phyloP scores from a whole-genome alignment of 2,888 invertebrate species.

The Rhimphoctona megacephalus region DNA sequence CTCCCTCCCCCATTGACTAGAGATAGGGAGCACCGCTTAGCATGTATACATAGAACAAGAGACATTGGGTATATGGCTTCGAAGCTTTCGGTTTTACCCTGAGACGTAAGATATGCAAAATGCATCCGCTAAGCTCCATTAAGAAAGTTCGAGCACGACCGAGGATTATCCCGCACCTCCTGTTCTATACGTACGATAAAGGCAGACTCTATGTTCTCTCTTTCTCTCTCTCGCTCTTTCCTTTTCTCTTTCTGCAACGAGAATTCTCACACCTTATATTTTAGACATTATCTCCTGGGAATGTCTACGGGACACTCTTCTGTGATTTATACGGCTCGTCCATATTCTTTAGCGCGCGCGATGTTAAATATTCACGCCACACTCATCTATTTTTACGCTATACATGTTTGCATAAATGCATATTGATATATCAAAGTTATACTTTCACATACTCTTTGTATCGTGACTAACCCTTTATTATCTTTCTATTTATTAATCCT shows the following conservation, averaged over 20 bases:
- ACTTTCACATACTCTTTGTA: not conserved
- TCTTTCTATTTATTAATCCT: not conserved
- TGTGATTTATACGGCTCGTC: constrained; percentile 57
- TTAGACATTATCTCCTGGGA: constrained; percentile 49
- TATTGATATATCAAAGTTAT: not conserved
- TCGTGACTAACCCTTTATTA: not conserved
- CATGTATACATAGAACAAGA: constrained; percentile 19
- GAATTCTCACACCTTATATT: constrained; percentile 45
- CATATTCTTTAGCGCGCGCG: constrained; percentile 36
- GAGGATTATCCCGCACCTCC: constrained; percentile 54
- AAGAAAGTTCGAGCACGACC: constrained; percentile 68
- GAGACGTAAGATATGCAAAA: constrained; percentile 66
- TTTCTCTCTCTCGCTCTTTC: constrained; percentile 2
- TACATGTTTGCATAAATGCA: constrained; percentile 1
- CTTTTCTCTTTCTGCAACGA: constrained; percentile 29
- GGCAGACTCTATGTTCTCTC: not conserved
- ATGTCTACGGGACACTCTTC: constrained; percentile 52
- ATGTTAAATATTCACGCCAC: constrained; percentile 57
- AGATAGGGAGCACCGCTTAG: constrained; percentile 17
- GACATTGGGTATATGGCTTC: constrained; percentile 58
- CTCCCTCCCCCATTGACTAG: constrained; percentile 7
- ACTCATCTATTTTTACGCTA: constrained; percentile 4
- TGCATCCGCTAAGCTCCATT: constrained; percentile 69
- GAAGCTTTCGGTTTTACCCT: constrained; percentile 61
- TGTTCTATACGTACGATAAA: constrained; percentile 29